Evolutionary conservation across 1,140 invertebrate genomes (phyloP).

Genomic region (Apis florea): DNA sequence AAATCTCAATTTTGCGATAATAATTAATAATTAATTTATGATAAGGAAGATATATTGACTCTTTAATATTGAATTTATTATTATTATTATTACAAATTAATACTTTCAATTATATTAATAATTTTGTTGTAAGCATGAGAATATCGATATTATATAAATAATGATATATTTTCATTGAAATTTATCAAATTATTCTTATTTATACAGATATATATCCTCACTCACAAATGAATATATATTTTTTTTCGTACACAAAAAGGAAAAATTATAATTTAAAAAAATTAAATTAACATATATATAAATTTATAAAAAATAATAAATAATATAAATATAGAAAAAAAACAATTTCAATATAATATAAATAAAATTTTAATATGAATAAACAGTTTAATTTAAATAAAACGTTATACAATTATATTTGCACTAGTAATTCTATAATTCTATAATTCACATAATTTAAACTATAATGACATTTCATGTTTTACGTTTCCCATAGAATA

Average conservation of each 20-base stretch:
- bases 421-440: too few relatives aligned
- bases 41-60: constrained; percentile 5
- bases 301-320: too few relatives aligned
- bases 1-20: not conserved
- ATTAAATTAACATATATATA: not conserved
- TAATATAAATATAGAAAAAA: too few relatives aligned
- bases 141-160: constrained; percentile 49
- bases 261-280: not conserved
- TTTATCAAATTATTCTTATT: constrained; percentile 29
- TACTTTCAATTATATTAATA: constrained; percentile 8
- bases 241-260: not conserved
- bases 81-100: not conserved
- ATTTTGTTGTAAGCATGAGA: constrained; percentile 43
- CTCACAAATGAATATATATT: not conserved
- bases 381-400: too few relatives aligned
- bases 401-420: too few relatives aligned
- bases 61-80: constrained; percentile 22
- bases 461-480: not conserved
- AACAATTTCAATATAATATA: too few relatives aligned
- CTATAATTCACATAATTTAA: not conserved
- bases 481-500: not conserved
- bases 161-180: constrained; percentile 31
- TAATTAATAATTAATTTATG: not conserved
- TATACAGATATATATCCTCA: not conserved
- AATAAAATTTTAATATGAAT: too few relatives aligned